Conservation (phyloP, 1,140 invertebrate genomes). For the Drosophila bipectinata region DNA sequence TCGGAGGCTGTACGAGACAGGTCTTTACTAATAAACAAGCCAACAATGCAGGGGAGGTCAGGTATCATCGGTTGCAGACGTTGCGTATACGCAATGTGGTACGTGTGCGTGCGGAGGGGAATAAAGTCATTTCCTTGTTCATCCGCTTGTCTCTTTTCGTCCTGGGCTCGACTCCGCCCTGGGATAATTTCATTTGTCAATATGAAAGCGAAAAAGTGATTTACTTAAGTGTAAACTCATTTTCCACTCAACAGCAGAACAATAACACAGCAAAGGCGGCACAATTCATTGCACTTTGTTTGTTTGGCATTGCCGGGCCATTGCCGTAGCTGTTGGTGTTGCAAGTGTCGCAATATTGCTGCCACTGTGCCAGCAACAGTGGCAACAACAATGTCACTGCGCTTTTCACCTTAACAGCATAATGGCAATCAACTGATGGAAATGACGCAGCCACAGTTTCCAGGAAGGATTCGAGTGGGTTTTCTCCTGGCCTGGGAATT, state of each 20-base stretch:
- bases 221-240: constrained; percentile 78
- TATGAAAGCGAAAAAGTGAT: constrained; percentile 67
- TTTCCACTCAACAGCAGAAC: constrained; percentile 70
- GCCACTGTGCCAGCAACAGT: constrained; percentile 8
- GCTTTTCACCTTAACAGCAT: constrained; percentile 75
- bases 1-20: constrained; percentile 4
- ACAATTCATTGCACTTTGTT: constrained; percentile 26
- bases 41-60: constrained; percentile 34
- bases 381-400: constrained; percentile 43
- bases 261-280: constrained; percentile 34
- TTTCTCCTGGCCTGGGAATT: constrained; percentile 32
- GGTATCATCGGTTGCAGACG: constrained; percentile 8
- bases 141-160: not conserved
- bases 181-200: constrained; percentile 66
- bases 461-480: constrained; percentile 33
- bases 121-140: constrained; percentile 8
- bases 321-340: not conserved
- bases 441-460: constrained; percentile 56
- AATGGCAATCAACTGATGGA: constrained; percentile 74
- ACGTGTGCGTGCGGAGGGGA: constrained; percentile 47
- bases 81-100: constrained; percentile 63
- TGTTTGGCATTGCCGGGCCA: not conserved
- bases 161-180: not conserved
- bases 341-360: constrained; percentile 43
- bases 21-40: constrained; percentile 42